Percentiles rank a stretch among this genome's conserved stretches.
phyloP scores from a whole-genome alignment of 2,113 vertebrate species.

The Triplophysa rosa region DNA sequence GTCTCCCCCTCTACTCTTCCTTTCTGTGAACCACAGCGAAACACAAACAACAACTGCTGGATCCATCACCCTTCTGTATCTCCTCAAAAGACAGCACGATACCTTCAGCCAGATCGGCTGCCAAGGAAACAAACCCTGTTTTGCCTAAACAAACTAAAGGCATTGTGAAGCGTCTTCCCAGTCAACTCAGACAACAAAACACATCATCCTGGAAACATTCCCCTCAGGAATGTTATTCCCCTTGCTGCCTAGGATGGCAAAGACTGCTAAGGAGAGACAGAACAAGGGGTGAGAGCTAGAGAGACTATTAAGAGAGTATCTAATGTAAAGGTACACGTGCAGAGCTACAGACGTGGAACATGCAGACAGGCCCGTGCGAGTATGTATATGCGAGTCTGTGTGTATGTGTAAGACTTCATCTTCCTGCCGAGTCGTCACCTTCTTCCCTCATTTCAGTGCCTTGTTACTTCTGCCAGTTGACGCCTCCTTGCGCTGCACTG shows the following conservation, averaged over 20 bases:
- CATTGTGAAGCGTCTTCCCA: constrained; percentile 27
- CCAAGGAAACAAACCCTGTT: constrained; percentile 48
- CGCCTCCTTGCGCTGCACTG: constrained; percentile 69
- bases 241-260: constrained; percentile 5
- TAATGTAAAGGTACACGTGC: constrained; percentile 47
- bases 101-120: constrained; percentile 25
- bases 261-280: constrained; percentile 19
- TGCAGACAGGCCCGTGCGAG: not conserved
- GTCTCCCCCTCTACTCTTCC: not conserved
- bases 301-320: constrained; percentile 18
- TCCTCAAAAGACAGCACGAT: constrained; percentile 31
- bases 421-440: constrained; percentile 49
- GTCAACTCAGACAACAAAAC: constrained; percentile 42
- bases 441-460: constrained; percentile 64
- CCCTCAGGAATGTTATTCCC: constrained; percentile 38
- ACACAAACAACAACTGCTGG: constrained; percentile 24
- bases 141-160: constrained; percentile 46
- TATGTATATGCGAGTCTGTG: constrained; percentile 13
- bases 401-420: constrained; percentile 14
- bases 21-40: constrained; percentile 14
- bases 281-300: constrained; percentile 10
- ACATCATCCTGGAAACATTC: constrained; percentile 39
- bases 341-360: constrained; percentile 20
- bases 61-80: constrained; percentile 41
- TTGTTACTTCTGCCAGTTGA: constrained; percentile 78